Base-by-base conservation (phyloP, 2,888 invertebrate genomes). In the Scrobipalpa costella region DNA sequence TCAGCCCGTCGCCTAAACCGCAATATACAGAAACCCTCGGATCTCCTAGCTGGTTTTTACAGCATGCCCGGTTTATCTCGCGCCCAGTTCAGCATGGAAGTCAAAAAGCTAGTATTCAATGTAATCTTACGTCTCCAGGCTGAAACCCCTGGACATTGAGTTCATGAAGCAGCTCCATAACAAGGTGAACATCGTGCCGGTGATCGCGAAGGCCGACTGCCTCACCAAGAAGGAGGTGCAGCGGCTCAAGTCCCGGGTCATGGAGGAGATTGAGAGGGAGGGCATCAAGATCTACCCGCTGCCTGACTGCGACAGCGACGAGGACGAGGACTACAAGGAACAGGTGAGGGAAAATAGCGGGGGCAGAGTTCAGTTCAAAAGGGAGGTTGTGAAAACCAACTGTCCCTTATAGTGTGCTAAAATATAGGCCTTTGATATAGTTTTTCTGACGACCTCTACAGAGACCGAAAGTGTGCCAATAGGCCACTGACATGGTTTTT, bases 141-240 rank as follows among this genome's bases (percentile, higher is more conserved):
- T 98, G 72, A 98, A 98, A 81, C 98, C 98, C 0, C 87, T 98
- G 67, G 98, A 99, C 83, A 95, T 98, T 63, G 97, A 98, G 86
- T 98, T 98, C 78, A 98, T 98, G 98, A 98, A 98, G 81, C 97
- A 98, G 84, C 92, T 98, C 19, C 98, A 98, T 85, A 96, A 97
- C 77, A 98, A 98, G 93, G 95, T 98, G 21, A 98, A 98, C 85
- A 98, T 99, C 77, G 98, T 99, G 74, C 98, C 98, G 63, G 97
- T 99, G n/a, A 98, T 99, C 78, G 98, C 98, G 69, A 98, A 98
- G 91, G 97, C 98, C 7, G 98, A 99, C 88, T 97, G 97, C 70
- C 93, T 98, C 63, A 98, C 98, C 8, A 97, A 97, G 88, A 96
- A 96, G 79, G 98, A 99, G 91, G 95, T 98, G 68, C 93, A 94